Base-by-base conservation (phyloP, 1,140 invertebrate genomes). In the Campodea augens region DNA sequence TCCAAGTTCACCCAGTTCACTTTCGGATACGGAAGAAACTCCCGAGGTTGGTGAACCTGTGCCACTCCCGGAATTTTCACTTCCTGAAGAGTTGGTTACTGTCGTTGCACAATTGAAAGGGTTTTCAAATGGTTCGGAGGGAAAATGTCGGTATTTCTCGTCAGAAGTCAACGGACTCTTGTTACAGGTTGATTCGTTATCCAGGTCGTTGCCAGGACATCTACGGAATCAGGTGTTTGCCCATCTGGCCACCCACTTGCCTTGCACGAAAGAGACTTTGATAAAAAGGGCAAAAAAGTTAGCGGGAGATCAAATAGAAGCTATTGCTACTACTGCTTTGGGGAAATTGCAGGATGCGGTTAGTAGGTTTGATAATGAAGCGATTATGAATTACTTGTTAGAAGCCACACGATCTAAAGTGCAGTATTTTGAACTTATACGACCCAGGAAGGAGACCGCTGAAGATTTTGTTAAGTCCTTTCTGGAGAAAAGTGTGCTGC, bases 231-330 rank as follows among this genome's bases (percentile, higher is more conserved):
- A 67, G 5, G 60, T 73, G 29, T 81, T 75, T 53, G 65, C 63
- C 46, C 71, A 81, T 60, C 60, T 81, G 36, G 67, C 75, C 2
- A 62, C 64, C 4, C 74, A 70, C 57, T 58, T 80, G 37, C 69
- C 71, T 22, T 77, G 73, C 57, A 72, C 70, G n/a, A 79, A 77
- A 60, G 69, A 74, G 38, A 77, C 74, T 2, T 58, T 81, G 23
- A 60, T 73, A 19, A 76, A 73, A 52, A 64, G 75, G 41, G 73
- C 73, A 19, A 79, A 77, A 56, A 76, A 73, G 55, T 59, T 80
- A 10, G 61, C 69, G 27, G 55, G 73, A 2, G 68, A 72, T 74
- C 40, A 60, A 73, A 59, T 58, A 66, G 46, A 69, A 67, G 53
- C 57, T 78, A 3, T 68, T 64, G 46, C 63, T 66, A 50, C 67